Base-by-base conservation (phyloP, 2,797 vertebrate genomes). In the Buphagus erythrorhynchus region DNA sequence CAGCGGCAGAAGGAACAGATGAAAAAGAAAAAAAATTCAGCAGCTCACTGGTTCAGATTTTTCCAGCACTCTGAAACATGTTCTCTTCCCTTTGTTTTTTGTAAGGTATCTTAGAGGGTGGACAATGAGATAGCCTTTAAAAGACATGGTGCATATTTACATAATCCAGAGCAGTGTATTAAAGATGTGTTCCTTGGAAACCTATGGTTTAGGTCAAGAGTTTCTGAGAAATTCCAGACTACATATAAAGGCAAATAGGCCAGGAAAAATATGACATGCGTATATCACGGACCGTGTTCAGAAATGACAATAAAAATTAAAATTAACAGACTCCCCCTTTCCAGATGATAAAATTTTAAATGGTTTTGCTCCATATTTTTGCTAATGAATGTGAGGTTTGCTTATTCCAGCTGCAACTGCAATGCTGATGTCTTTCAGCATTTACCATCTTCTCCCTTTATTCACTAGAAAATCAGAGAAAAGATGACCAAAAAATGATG, bases 201-300 rank as follows among this genome's bases (percentile, higher is more conserved):
- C n/a, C 75, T 54, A 11, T 1, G 2, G 83, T 84, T 97, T 94
- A 97, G 78, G 74, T 89, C 51, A 92, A 96, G 86, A 89, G 88
- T 85, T 97, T 95, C 94, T 94, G 79, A 97, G 74, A 94, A 74
- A 96, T 91, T 76, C 71, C 83, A 87, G 73, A 67, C 81, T 96
- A 95, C 42, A 87, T 48, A 63, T 65, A 66, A 95, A 96, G 76
- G 35, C 43, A 92, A 65, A 90, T 11, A 73, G 57, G 58, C 33
- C 48, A 67, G 33, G 17, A 46, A 92, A 87, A 94, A 93, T 16
- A 65, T 7, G n/a, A 75, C 16, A 80, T 7, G 19, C 3, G 17
- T 13, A 10, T 87, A 94, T 21, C 54, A 80, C 15, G 4, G 67
- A 94, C 83, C 28, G 1, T 73, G 31, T 35, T 55, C 35, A 94